Conservation (phyloP, 2,113 vertebrate species). For the Rostratula benghalensis region DNA sequence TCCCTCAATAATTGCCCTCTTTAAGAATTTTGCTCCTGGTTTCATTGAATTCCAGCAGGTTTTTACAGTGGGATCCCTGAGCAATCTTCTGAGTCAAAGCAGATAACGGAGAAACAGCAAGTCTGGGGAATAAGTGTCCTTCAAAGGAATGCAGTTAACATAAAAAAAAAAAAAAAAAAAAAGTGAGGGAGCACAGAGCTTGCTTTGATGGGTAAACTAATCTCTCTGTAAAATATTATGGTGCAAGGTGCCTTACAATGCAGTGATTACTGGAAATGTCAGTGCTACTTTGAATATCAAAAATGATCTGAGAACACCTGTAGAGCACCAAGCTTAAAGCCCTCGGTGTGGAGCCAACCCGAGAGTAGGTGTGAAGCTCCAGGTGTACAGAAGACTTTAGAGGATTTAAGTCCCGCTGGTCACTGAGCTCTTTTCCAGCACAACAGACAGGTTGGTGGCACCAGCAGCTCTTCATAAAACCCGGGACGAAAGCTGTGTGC, state of each 20-base stretch:
- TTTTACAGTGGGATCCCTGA: conserved; percentile 30
- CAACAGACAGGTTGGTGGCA: background rate
- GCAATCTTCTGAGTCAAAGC: conserved; percentile 46
- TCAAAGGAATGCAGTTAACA: conserved; percentile 38
- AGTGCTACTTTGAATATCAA: background rate
- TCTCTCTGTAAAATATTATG: background rate
- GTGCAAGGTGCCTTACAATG: background rate
- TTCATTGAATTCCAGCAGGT: conserved; percentile 28
- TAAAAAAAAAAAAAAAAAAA: conserved; percentile 26
- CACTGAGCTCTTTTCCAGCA: background rate
- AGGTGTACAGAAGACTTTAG: background rate
- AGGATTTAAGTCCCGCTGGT: background rate
- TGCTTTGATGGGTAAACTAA: background rate
- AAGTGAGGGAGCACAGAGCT: background rate
- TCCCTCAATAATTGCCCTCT: conserved; percentile 78
- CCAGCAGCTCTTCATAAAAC: background rate
- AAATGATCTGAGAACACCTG: background rate
- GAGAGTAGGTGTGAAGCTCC: background rate
- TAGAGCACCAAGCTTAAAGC: background rate
- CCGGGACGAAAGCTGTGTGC: rapidly evolving
- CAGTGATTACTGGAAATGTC: background rate
- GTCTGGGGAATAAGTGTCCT: conserved; percentile 41
- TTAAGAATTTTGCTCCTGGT: conserved; percentile 69
- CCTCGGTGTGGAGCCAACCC: background rate
- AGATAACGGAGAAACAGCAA: conserved; percentile 43